Base-by-base conservation (phyloP, 2,113 vertebrate genomes). In the Psilopogon haemacephalus region DNA sequence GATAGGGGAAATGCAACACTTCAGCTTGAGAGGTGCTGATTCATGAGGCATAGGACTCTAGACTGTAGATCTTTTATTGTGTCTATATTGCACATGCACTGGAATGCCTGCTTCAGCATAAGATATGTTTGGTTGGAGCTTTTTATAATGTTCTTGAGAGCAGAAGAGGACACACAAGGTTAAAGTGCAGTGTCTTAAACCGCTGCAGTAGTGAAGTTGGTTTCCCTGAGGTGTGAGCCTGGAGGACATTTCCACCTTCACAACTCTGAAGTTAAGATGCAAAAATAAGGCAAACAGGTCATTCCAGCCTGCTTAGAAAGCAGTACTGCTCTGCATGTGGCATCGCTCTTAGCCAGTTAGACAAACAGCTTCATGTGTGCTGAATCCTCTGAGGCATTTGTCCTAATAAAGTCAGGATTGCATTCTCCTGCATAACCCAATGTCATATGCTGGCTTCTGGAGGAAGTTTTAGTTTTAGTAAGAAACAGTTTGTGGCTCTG, bases 81-180 rank as follows among this genome's bases (percentile, higher is more conserved):
- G 52, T 54, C 52, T 30, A 4, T 54, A 54, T 30, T 54, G 14
- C 27, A 28, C 52, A 54, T 27, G 15, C 15, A 16, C 52, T 50
- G 48, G 23, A 85, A 55, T 58, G 4, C 26, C 19, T 75, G 37
- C 37, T 62, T 65, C 50, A 55, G 17, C 0, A 0, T 60, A 46
- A 70, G 54, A 48, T 15, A 42, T 42, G 54, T 38, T 74, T 74
- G 65, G 27, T 27, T 69, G 58, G 14, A 38, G 18, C 35, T 63
- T 26, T 42, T 69, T 16, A 4, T 48, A 23, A 46, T 20, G 5
- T 46, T 88, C 33, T 62, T 63, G 32, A 82, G 63, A 82, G 9
- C 20, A 46, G 23, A 76, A 54, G 37, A 73, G 17, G 52, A 54
- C 20, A 18, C 5, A 8, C 11, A 62, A 21, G 7, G 12, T 60